Percentiles rank a stretch among this genome's conserved stretches.
Conservation (phyloP, 2,113 vertebrate species). For the Bos taurus region ARS-UCD2.0 NC_037351.1:15702001-15702500, state of each 20-base stretch:
- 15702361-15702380: background rate
- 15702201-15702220: background rate
- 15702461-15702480: background rate
- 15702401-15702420: background rate
- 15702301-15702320: background rate
- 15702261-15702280: background rate
- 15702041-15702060: background rate
- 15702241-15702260: background rate
- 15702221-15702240: background rate
- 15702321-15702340: background rate
- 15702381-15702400: background rate
- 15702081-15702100: background rate
- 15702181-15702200: background rate
- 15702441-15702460: background rate
- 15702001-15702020: background rate
- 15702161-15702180: background rate
- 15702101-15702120: background rate
- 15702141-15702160: accelerated
- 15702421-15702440: background rate
- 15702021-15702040: background rate
- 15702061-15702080: background rate
- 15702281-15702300: background rate
- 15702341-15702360: background rate
- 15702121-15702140: background rate
- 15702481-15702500: background rate